Conservation (phyloP, 2,113 vertebrate species). For the Apodemus speciosus region DNA sequence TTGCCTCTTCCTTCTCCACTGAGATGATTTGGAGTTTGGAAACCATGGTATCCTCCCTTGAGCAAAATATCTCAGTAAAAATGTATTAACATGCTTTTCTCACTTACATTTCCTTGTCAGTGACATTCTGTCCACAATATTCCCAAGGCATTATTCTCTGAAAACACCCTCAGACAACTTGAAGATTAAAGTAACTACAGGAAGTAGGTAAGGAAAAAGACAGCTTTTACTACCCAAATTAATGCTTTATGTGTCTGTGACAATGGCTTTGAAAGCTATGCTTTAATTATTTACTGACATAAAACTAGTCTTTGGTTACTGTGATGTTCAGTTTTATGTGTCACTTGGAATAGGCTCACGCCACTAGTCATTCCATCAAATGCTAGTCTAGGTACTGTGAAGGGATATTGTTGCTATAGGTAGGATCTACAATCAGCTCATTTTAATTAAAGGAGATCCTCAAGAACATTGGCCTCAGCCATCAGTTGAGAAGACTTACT, state of each 20-base stretch:
- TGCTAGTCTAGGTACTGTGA: neutral
- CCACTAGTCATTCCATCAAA: neutral
- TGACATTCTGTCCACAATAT: neutral
- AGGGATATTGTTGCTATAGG: neutral
- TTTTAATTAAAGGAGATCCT: conserved; percentile 8
- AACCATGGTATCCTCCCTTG: conserved; percentile 2
- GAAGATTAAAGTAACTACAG: neutral
- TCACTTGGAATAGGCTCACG: neutral
- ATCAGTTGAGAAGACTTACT: neutral
- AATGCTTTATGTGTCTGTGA: neutral
- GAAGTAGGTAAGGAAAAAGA: neutral
- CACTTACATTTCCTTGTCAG: conserved; percentile 38
- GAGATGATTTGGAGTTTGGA: conserved; percentile 14
- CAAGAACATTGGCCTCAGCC: neutral
- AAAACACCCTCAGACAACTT: neutral
- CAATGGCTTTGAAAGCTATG: conserved; percentile 36
- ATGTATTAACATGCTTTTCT: conserved; percentile 27
- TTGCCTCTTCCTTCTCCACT: neutral
- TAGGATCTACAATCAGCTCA: neutral
- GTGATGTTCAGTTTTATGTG: neutral
- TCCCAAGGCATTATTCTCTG: neutral
- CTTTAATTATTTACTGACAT: neutral
- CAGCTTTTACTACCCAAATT: neutral
- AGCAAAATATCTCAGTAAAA: neutral
- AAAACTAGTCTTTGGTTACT: neutral